These are phyloP conservation scores for Labeo rohita DNA, from an alignment of 2,113 vertebrate species.

Conservation along the genomic window DNA sequence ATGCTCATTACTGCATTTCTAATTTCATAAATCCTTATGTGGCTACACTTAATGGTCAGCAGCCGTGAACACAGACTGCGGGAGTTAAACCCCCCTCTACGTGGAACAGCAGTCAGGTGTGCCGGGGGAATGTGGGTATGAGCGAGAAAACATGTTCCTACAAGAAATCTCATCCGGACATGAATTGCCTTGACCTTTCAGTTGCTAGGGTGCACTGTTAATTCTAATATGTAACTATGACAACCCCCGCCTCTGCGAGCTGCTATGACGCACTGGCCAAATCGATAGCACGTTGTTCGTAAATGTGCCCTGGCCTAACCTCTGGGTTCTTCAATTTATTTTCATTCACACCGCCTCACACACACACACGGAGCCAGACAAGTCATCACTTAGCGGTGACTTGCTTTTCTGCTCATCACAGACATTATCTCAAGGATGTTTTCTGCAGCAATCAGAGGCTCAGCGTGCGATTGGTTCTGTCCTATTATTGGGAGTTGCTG, in stretches of 20 bases:
- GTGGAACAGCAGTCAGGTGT: constrained; percentile 29
- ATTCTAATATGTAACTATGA: constrained; percentile 63
- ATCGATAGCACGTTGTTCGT: constrained; percentile 55
- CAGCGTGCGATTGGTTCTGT: neutral
- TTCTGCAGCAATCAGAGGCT: constrained; percentile 22
- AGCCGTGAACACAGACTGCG: constrained; percentile 33
- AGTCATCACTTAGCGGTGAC: constrained; percentile 25
- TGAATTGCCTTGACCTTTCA: constrained; percentile 63
- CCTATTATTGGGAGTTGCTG: neutral
- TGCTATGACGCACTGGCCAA: constrained; percentile 53
- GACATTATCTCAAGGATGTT: constrained; percentile 35
- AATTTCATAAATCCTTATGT: constrained; percentile 13
- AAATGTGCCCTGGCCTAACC: constrained; percentile 47
- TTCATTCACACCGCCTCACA: constrained; percentile 8
- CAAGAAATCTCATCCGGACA: constrained; percentile 55
- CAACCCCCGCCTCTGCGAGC: constrained; percentile 51
- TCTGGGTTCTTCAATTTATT: constrained; percentile 36
- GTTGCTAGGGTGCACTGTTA: constrained; percentile 60
- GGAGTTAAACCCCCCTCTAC: constrained; percentile 27
- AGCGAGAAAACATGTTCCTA: constrained; percentile 47
- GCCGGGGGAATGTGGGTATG: constrained; percentile 10
- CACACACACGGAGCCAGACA: constrained; percentile 8
- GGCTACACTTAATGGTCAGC: constrained; percentile 30
- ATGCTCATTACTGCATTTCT: neutral
- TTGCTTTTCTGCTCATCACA: constrained; percentile 41